Evolutionary conservation across 2,888 invertebrate species (phyloP), one percentile per base, ranked within the genome.

Genomic region (Acleris literana): DNA sequence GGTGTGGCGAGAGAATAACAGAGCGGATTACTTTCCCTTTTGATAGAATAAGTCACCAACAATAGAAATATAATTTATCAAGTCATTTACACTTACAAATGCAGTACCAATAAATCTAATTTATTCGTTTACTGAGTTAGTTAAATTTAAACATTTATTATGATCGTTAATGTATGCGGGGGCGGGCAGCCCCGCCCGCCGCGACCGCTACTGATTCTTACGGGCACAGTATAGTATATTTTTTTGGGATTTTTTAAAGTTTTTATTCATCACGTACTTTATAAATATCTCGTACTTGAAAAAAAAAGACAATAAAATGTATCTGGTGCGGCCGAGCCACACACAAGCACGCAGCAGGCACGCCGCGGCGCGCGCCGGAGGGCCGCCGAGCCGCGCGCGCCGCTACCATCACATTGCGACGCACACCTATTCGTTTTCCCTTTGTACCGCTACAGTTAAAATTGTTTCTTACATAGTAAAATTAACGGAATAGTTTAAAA

Each of bases 401-500:
- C 79, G 81, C 74, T 77, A 83, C 86, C 87, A 84, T 82, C 88
- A 85, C 89, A 85, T 83, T 82, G 89, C 88, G 87, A 86, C 87
- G 88, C 88, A 88, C 88, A 85, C 84, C 87, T 84, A 85, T 81
- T 84, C 88, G 83, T 85, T 84, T 81, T 81, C 86, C 87, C 87
- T 84, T 86, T 87, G 87, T 88, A 88, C 90, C 89, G 89, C 88
- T 89, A 88, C 88, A 86, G 83, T 87, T 87, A 78, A 84, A 80
- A 78, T 82, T 85, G 72, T 70, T 85, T 86, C 90, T 90, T 90
- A 91, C 84, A 87, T 86, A 92, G 87, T 91, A 83, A 89, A 85
- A 90, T 90, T 91, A 92, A 92, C 91, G 92, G 91, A 92, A 92
- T 92, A 90, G 89, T 90, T 91, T 91, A 90, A 86, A 87, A 87